Evolutionary conservation across 2,888 invertebrate genomes (phyloP), one percentile per base, ranked within the genome.

Genomic region (Proisotoma minuta): DNA sequence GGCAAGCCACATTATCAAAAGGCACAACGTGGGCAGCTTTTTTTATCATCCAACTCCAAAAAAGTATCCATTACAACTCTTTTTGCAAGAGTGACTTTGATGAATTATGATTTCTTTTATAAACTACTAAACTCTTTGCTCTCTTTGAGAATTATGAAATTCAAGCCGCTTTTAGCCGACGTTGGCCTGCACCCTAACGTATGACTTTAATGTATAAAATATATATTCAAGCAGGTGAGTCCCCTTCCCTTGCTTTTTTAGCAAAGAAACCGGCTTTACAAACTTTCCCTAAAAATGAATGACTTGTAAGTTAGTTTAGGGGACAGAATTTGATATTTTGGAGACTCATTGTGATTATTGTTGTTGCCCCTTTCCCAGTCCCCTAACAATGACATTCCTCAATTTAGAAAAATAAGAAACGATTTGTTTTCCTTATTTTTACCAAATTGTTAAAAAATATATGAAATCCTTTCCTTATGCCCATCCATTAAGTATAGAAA

Each of bases 11-110:
- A n/a, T n/a, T n/a, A n/a, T n/a, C n/a, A n/a, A n/a, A n/a, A n/a
- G n/a, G n/a, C n/a, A n/a, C n/a, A n/a, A n/a, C n/a, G n/a, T n/a
- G n/a, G n/a, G n/a, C n/a, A n/a, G n/a, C n/a, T n/a, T n/a, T n/a
- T n/a, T n/a, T n/a, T n/a, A n/a, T n/a, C n/a, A n/a, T n/a, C n/a
- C 34, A 34, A 15, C 69, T 66, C 67, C 66, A 65, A 57, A 57
- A 69, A 65, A 63, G 67, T 72, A 72, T 72, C 72, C 53, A 69
- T 72, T 72, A 69, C 71, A 70, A 59, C 62, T 63, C 63, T 63
- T 69, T 69, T 70, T 67, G 56, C 70, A 60, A 72, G 57, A 48
- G 62, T 70, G 69, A 72, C 70, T 72, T 72, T 72, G 72, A 72
- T 72, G 70, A 72, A 72, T 72, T 69, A 69, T 69, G 57, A 63